These are phyloP conservation scores for Chalcosyrphus nemorum DNA, from an alignment of 2,888 invertebrate genomes.

Conservation along the genomic window DNA sequence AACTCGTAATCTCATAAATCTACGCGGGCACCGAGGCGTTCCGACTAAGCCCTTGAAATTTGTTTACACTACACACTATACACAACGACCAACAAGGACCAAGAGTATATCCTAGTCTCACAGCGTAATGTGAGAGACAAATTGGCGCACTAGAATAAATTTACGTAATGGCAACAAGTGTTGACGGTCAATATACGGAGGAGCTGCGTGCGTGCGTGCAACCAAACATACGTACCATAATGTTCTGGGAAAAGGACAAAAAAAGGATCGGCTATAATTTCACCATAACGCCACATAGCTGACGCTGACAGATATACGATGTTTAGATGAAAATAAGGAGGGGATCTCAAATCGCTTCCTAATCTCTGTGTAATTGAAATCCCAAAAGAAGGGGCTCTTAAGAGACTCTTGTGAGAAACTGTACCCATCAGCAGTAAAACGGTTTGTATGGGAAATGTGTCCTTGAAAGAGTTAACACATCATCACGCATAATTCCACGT, in stretches of 20 bases:
- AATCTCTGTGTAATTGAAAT: conserved; percentile 54
- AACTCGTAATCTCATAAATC: conserved; percentile 72
- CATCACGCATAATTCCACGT: conserved; percentile 41
- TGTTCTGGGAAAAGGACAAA: conserved; percentile 60
- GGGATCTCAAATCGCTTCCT: conserved; percentile 65
- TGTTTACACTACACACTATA: conserved; percentile 70
- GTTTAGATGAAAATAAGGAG: conserved; percentile 62
- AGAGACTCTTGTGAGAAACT: background rate
- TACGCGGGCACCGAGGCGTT: conserved; percentile 61
- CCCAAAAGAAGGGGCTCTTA: conserved; percentile 27
- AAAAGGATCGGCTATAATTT: conserved; percentile 46
- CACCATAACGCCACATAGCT: conserved; percentile 65
- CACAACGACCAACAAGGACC: too few species aligned
- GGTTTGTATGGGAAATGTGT: background rate
- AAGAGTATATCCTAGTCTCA: conserved; percentile 12
- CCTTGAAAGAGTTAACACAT: conserved; percentile 60
- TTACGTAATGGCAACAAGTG: conserved; percentile 71
- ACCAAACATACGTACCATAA: conserved; percentile 40
- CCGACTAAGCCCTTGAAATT: conserved; percentile 72
- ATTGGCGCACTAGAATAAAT: conserved; percentile 72
- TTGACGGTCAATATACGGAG: conserved; percentile 54
- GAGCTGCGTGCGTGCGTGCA: conserved; percentile 5
- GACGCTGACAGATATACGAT: conserved; percentile 67
- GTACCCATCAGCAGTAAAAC: background rate
- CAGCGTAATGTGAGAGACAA: conserved; percentile 70